Conservation (phyloP, 2,888 invertebrate species). For the Gibbula magus region DNA sequence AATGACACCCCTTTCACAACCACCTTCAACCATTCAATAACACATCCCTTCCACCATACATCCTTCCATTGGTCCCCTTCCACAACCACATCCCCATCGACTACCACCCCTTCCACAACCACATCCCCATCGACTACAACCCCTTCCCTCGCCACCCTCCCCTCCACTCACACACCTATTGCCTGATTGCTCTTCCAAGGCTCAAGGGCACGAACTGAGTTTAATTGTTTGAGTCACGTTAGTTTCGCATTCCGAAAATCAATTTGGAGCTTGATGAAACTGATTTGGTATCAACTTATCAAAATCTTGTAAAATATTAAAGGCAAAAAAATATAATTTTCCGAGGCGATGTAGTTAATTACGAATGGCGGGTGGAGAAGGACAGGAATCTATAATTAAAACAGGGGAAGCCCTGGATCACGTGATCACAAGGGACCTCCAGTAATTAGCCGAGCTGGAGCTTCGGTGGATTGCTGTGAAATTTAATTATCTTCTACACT, state of each 20-base stretch:
- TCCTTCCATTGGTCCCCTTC: background rate
- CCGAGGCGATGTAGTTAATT: background rate
- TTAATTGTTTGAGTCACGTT: slow-evolving; percentile 5
- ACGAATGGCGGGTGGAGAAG: background rate
- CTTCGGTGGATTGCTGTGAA: slow-evolving; percentile 5
- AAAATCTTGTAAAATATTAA: slow-evolving; percentile 11
- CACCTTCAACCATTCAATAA: background rate
- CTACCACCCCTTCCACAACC: background rate
- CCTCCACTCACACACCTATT: background rate
- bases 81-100: background rate
- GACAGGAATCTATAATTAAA: background rate
- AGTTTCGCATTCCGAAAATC: background rate
- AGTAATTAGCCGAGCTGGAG: background rate
- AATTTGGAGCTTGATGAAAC: slow-evolving; percentile 1
- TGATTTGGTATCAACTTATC: slow-evolving; percentile 15
- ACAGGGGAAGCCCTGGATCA: background rate
- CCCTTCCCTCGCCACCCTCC: background rate
- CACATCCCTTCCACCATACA: background rate
- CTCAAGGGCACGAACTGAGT: background rate
- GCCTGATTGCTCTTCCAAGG: background rate
- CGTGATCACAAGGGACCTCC: background rate
- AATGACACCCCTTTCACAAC: no score
- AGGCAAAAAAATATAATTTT: background rate
- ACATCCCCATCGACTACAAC: background rate
- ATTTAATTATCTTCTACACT: slow-evolving; percentile 11